Percentiles rank a stretch among this genome's conserved stretches.
Conservation (phyloP, 2,888 invertebrate species). For the Zygaena filipendulae region DNA sequence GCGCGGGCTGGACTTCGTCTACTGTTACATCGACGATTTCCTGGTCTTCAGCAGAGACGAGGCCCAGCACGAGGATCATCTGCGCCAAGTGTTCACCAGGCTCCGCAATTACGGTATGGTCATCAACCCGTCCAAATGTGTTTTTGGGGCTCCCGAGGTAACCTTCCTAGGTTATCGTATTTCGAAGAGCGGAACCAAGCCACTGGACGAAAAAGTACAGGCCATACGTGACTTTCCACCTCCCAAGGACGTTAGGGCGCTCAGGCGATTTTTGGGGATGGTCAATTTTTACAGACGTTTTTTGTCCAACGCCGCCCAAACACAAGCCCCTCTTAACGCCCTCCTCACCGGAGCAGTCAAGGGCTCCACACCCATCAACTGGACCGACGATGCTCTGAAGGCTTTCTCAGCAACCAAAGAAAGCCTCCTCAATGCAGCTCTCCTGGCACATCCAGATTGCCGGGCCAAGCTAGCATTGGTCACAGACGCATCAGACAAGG, state of each 20-base stretch:
- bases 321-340: conserved; percentile 4
- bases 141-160: conserved; percentile 16
- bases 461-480: conserved; percentile 20
- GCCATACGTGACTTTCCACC: too few relatives aligned
- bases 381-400: too few relatives aligned
- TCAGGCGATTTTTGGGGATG: conserved; percentile 17
- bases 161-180: too few relatives aligned
- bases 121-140: conserved; percentile 20
- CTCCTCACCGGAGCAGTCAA: too few relatives aligned
- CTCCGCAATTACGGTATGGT: conserved; percentile 20
- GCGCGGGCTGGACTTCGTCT: conserved; percentile 9
- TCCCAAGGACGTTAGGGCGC: too few relatives aligned
- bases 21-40: conserved; percentile 23
- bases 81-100: conserved; percentile 18
- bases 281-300: conserved; percentile 20
- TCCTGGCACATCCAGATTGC: conserved; percentile 22
- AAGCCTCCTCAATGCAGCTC: too few relatives aligned
- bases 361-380: too few relatives aligned
- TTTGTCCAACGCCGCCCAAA: conserved; percentile 23
- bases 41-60: conserved; percentile 13
- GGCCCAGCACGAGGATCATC: conserved; percentile 20
- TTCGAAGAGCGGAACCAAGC: too few relatives aligned
- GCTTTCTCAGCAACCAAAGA: too few relatives aligned
- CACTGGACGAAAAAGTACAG: too few relatives aligned
- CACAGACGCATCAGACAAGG: conserved; percentile 27